Base-by-base conservation (phyloP, 2,113 vertebrate genomes). In the Paramormyrops kingsleyae region DNA sequence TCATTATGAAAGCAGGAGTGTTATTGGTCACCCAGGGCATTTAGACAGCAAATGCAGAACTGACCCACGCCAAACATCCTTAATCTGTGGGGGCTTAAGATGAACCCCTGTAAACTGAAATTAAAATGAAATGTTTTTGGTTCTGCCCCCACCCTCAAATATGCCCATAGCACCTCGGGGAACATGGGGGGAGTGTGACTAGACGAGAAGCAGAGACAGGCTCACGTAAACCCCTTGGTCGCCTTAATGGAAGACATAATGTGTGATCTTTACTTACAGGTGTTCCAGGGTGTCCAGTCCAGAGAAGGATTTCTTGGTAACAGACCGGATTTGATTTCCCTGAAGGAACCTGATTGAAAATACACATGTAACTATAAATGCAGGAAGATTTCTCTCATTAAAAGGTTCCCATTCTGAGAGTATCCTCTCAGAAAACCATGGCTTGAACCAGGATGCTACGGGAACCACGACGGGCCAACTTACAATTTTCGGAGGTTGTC, bases 301-400 rank as follows among this genome's bases (percentile, higher is more conserved):
- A 62, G 97, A 97, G 96, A 99, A 99, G 52, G 98, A 98, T 94
- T 98, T 99, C 95, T 97, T 99, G 93, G 98, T 99, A 92, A 99
- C 97, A 0, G 98, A 99, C 83, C 98, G 97, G 93, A 99, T 99
- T 89, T 95, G 96, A 94, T 99, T 99, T 90, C 98, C 97, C 90
- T 99, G 98, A 24, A 99, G 97, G 90, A 96, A 95, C 90, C 98
- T 99, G 90, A 93, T 89, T 92, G 19, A 24, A 91, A 89, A 88
- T 42, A 77, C 10, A 91, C 1, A 83, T 88, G 10, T 13, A 31
- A 31, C n/a, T 70, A 13, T 31, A 70, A 70, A 27, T 70, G n/a
- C 62, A 31, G n/a, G 62, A 24, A 44, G 13, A 83, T 44, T 44
- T 50, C 44, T 70, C 62, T 70, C 62, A 15, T 70, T 12, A 70